phyloP scores from a whole-genome alignment of 2,113 vertebrate genomes.

The Brachyhypopomus occidentalis region DNA sequence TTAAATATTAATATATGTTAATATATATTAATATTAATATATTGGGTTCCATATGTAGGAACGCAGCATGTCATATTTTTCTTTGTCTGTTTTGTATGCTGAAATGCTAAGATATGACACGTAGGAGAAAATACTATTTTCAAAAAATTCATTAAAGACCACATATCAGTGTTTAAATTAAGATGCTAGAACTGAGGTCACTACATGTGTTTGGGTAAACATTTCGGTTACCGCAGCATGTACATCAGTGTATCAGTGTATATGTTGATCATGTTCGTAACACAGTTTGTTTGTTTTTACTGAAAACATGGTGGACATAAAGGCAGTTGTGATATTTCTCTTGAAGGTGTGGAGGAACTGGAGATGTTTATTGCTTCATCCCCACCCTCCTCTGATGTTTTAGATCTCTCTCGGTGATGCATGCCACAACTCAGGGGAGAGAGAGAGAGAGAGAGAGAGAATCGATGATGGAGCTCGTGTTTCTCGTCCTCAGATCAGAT shows the following conservation, averaged over 20 bases:
- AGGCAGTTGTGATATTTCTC: constrained; percentile 12
- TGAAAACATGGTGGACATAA: background rate
- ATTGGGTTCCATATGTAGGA: background rate
- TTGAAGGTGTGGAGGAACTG: background rate
- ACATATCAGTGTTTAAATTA: background rate
- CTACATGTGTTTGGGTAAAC: background rate
- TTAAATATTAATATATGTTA: constrained; percentile 13
- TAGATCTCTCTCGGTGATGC: background rate
- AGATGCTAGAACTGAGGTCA: background rate
- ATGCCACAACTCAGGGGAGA: constrained; percentile 26
- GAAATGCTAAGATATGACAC: too few species aligned
- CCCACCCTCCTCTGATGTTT: background rate
- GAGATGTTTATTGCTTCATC: background rate
- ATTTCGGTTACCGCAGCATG: background rate
- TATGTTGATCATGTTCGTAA: constrained; percentile 11
- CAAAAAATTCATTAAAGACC: background rate
- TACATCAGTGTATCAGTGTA: constrained; percentile 5
- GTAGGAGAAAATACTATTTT: background rate
- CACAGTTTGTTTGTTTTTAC: constrained; percentile 12
- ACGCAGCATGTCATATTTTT: background rate
- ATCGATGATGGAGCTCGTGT: constrained; percentile 48
- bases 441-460: constrained; percentile 22
- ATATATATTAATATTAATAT: background rate
- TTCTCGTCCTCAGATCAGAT: constrained; percentile 43
- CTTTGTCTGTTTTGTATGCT: background rate